These are phyloP conservation scores for Myotis brandtii DNA, from an alignment of 2,113 vertebrate genomes.

Conservation along the genomic window DNA sequence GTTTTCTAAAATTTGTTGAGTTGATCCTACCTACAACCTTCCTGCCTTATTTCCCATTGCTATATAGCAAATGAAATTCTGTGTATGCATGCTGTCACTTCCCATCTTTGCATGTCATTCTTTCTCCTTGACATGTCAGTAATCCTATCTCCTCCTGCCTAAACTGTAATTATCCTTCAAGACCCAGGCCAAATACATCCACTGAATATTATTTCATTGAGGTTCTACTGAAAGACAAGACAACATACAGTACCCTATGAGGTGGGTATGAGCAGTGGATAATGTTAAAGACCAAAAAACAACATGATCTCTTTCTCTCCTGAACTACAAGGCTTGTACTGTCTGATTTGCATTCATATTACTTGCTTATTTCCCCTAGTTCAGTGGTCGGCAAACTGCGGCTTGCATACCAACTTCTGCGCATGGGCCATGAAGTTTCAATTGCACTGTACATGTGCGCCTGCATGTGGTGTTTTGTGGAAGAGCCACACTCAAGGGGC, in stretches of 20 bases:
- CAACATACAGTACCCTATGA: neutral
- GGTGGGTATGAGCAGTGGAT: neutral
- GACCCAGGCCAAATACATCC: neutral
- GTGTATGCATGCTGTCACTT: neutral
- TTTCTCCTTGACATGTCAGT: neutral
- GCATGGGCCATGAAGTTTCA: no score
- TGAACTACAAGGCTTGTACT: neutral
- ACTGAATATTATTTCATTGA: neutral
- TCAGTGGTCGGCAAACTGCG: neutral
- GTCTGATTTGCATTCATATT: neutral
- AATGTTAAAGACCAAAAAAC: constrained; percentile 30
- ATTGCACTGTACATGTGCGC: no score
- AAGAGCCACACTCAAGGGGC: no score
- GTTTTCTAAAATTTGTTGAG: neutral
- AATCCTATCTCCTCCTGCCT: neutral
- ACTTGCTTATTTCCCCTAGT: neutral
- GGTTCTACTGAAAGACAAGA: neutral
- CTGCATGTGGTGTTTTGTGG: no score
- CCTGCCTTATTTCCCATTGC: neutral
- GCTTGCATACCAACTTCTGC: no score
- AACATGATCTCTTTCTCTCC: neutral
- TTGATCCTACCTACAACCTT: neutral
- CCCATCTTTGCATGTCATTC: neutral
- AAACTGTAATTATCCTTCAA: neutral
- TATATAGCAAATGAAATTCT: neutral